Evolutionary conservation across 1,140 invertebrate genomes (phyloP), one percentile per base, ranked within the genome.

Genomic region (Watersipora subatra): DNA sequence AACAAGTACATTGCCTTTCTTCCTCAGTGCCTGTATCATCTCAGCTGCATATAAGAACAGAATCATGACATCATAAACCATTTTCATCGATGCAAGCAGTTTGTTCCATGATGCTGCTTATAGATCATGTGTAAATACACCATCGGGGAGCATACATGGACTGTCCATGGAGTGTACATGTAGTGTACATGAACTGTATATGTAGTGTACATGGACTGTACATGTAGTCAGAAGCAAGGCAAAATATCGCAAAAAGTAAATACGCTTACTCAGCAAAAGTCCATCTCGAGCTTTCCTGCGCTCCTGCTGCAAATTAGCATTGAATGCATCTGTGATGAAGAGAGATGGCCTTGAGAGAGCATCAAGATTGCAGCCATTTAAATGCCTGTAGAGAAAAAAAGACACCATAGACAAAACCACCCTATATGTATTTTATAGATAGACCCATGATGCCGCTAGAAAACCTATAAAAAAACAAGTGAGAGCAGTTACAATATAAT

Each of bases 281-380:
- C 98, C 94, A 85, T 99, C 97, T 70, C 96, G 85, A 12, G 88
- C 85, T 74, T 93, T 85, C 71, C 95, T 79, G 70, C 93, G 84
- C 15, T 88, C 90, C 80, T 98, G 96, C n/a, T 72, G 70, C 81
- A 97, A 97, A 67, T 87, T 88, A 1, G 92, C 91, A 85, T 98
- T 98, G 76, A 91, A 94, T 2, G 93, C 89, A 80, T 99, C 97
- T 0, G 93, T 93, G 64, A 99, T 94, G 28, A 99, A 81, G 2
- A 86, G 79, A 2, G 93, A 95, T 0, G 97, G 97, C 68, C 94
- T 83, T 75, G 89, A 87, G 2, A 97, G 81, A 71, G 65, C 64
- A 57, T 80, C 77, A 65, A 81, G 68, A 22, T 73, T 70, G 68
- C 78, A 80, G 1, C 79, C 78, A 74, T 82, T 97, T 24, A 99